Conservation (phyloP, 2,797 vertebrate genomes). For the Calcarius lapponicus region DNA sequence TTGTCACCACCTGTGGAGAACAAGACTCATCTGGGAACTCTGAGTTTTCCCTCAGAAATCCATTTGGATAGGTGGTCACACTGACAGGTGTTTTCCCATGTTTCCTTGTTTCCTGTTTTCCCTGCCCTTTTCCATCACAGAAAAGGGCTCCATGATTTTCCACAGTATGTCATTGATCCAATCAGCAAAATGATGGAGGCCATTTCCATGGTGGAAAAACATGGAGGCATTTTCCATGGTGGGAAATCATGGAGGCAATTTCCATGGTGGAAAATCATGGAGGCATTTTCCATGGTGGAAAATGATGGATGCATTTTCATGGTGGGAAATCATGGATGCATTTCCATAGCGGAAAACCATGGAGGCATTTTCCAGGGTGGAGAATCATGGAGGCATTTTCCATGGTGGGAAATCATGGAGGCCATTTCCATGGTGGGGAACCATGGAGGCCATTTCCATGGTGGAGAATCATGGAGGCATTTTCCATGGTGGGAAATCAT, state of each 20-base stretch:
- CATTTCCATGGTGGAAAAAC: fast-evolving
- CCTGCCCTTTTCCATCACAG: not conserved
- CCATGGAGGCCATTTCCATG: not conserved
- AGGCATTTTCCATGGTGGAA: too few relatives aligned
- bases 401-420: too few relatives aligned
- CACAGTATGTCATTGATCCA: not conserved
- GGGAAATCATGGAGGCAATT: too few relatives aligned
- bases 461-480: not conserved
- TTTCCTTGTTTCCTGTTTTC: not conserved
- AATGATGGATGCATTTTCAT: too few relatives aligned
- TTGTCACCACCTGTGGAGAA: not conserved
- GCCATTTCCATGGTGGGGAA: too few relatives aligned
- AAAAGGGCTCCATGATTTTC: not conserved
- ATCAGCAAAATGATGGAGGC: not conserved
- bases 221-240: too few relatives aligned
- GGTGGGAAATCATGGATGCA: too few relatives aligned
- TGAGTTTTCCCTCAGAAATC: not conserved
- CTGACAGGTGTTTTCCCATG: not conserved
- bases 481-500: too few relatives aligned
- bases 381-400: too few relatives aligned
- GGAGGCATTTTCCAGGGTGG: too few relatives aligned
- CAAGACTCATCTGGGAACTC: not conserved
- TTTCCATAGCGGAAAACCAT: too few relatives aligned
- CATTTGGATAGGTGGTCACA: not conserved
- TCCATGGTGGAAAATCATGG: too few relatives aligned